Conservation (phyloP, 2,888 invertebrate species). For the Mythimna ferrago region DNA sequence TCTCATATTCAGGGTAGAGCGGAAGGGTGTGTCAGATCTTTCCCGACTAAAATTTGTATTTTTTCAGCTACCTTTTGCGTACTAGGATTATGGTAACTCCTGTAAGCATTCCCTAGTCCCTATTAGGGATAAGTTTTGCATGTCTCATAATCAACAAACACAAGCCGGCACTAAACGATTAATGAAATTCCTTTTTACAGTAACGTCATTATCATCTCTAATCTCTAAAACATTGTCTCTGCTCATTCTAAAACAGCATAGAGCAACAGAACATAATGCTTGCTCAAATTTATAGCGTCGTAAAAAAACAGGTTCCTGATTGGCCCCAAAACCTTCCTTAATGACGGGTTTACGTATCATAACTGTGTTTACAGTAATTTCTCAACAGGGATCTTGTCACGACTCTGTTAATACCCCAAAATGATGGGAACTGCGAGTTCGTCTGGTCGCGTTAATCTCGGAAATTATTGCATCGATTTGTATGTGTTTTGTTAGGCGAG, state of each 20-base stretch:
- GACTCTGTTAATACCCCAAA: constrained; percentile 65
- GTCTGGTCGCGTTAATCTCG: constrained; percentile 59
- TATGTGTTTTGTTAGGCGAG: constrained; percentile 40
- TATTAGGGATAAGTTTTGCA: no score
- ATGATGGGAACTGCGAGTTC: constrained; percentile 64
- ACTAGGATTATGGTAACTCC: no score
- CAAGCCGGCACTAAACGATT: no score
- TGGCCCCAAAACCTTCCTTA: constrained; percentile 66
- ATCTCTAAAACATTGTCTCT: constrained; percentile 15
- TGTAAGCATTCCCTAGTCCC: no score
- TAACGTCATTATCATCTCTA: neutral
- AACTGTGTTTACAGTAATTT: constrained; percentile 67
- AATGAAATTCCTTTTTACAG: neutral
- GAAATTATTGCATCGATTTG: constrained; percentile 64
- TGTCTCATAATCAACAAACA: no score
- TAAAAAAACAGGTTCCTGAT: constrained; percentile 71
- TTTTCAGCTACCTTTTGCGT: no score
- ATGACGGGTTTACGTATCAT: constrained; percentile 64
- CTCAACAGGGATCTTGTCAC: constrained; percentile 68
- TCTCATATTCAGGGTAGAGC: no score
- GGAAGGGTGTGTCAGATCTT: no score
- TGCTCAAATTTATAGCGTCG: constrained; percentile 56
- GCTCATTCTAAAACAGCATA: constrained; percentile 12
- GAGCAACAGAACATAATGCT: constrained; percentile 23
- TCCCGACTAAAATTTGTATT: no score